Percentiles rank a stretch among this genome's conserved stretches.
phyloP scores from a whole-genome alignment of 2,797 vertebrate species.

The Eleutherodactylus coqui region DNA sequence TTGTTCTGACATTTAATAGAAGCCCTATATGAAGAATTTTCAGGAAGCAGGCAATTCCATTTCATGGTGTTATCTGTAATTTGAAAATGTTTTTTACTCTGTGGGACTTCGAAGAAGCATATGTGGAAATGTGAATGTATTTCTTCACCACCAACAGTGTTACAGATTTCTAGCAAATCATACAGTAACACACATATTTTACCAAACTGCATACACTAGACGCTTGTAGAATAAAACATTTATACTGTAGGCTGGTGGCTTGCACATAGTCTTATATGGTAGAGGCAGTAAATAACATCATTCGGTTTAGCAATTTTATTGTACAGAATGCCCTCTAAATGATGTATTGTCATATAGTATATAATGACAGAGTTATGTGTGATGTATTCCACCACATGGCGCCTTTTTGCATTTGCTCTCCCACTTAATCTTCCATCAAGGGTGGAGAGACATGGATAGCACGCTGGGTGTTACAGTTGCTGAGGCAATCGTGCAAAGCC shows the following conservation, averaged over 20 bases:
- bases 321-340: background rate
- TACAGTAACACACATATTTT: constrained; percentile 32
- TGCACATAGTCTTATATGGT: background rate
- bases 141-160: constrained; percentile 50
- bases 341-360: background rate
- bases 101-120: constrained; percentile 41
- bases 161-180: constrained; percentile 41
- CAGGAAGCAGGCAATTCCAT: constrained; percentile 40
- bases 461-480: background rate
- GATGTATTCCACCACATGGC: background rate
- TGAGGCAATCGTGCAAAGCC: background rate
- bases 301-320: background rate
- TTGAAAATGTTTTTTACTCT: constrained; percentile 55
- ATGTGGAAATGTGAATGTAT: constrained; percentile 54
- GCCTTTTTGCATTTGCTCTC: background rate
- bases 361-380: background rate
- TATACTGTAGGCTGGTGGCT: background rate
- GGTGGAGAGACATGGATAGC: background rate
- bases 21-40: constrained; percentile 34
- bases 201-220: background rate
- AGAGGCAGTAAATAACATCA: background rate
- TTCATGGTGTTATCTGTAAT: constrained; percentile 55
- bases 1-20: constrained; percentile 43
- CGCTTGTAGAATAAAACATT: constrained; percentile 3
- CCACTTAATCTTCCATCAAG: background rate